Evolutionary conservation across 2,888 invertebrate genomes (phyloP), one percentile per base, ranked within the genome.

Genomic region (Megamerina dolium): DNA sequence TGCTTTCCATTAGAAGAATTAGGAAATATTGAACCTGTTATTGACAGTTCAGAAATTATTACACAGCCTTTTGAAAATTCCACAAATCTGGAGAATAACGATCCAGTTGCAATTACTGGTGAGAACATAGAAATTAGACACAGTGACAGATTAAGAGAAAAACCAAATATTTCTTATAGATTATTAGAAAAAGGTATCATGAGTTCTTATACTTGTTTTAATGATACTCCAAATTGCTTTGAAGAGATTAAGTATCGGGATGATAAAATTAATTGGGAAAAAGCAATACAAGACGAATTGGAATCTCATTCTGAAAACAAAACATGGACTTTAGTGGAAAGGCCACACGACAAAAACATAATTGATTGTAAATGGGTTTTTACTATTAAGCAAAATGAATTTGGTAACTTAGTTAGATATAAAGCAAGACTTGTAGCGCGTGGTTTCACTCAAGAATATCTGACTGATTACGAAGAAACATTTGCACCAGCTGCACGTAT

Each of bases 281-380:
- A 50, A 34, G 56, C 55, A 20, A 52, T 58, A 16, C 31, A 48
- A 43, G 52, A 51, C 16, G 53, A 55, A 37, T 23, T 58, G 13
- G 43, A 52, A 42, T 50, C 54, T 20, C 50, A 56, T 43, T 35
- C 38, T 17, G 20, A 34, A 18, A 58, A 54, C 37, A 41, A 54
- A 23, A 56, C 49, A 4, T 55, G 53, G 53, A 23, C 45, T 10
- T 29, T 55, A 34, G 48, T 50, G 34, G 2, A 34, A n/a, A 46
- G 35, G 32, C 52, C 53, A 12, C n/a, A n/a, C n/a, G n/a, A n/a
- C n/a, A n/a, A n/a, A n/a, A n/a, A n/a, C n/a, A 41, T 37, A 14
- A n/a, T n/a, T n/a, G n/a, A n/a, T n/a, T n/a, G n/a, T n/a, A n/a
- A n/a, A n/a, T n/a, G n/a, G n/a, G n/a, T 41, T 13, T 45, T 41